Evolutionary conservation across 2,797 vertebrate species (phyloP).

Genomic region (Hafferia zeledoni): DNA sequence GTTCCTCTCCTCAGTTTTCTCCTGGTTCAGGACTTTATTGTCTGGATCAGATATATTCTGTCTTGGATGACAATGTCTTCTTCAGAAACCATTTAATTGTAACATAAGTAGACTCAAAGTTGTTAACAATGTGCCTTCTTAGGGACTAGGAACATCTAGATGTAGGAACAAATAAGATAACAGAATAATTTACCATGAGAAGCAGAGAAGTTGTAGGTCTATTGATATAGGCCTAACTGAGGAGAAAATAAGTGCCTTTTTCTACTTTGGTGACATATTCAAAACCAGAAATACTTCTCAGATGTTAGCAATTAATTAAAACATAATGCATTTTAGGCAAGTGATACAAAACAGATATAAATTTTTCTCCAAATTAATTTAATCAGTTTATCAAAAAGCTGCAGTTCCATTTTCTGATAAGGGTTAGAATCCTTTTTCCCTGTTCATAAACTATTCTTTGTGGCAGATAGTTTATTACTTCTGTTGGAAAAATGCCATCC

Average conservation of each 20-base stretch:
- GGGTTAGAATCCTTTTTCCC: background rate
- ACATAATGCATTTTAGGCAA: background rate
- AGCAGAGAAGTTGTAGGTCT: background rate
- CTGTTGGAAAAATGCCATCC: background rate
- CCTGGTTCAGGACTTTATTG: background rate
- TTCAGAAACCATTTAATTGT: background rate
- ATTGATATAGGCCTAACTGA: background rate
- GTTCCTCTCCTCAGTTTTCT: background rate
- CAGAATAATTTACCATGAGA: background rate
- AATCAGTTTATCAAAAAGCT: background rate
- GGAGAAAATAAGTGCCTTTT: background rate
- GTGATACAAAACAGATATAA: background rate
- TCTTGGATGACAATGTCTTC: background rate
- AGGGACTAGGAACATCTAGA: background rate
- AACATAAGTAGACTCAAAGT: background rate
- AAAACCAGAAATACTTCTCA: background rate
- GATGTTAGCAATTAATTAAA: background rate
- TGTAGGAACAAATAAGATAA: background rate
- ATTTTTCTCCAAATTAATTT: background rate
- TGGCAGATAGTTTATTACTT: background rate
- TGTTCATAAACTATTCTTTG: background rate
- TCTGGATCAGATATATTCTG: background rate
- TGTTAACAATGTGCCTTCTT: background rate
- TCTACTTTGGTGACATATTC: background rate
- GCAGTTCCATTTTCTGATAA: background rate